A percentile compares a stretch with the other conserved stretches of the same genome.
These are phyloP conservation scores for Scomber japonicus DNA, from an alignment of 2,113 vertebrate genomes.

Conservation along the genomic window DNA sequence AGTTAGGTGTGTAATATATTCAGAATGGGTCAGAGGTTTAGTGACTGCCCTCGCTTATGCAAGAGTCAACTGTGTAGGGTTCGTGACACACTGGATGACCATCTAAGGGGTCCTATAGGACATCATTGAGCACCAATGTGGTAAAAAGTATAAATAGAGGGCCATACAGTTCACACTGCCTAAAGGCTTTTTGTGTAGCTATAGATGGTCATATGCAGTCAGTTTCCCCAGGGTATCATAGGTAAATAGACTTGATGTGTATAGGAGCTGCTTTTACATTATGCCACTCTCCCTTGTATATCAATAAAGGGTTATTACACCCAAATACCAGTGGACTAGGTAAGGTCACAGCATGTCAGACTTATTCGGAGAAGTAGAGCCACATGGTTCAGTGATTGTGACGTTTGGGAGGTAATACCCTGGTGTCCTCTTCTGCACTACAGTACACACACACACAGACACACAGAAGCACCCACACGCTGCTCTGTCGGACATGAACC, in stretches of 20 bases:
- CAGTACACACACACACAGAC: conserved; percentile 39
- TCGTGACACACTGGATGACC: conserved; percentile 60
- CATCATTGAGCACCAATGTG: conserved; percentile 26
- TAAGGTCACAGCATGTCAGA: conserved; percentile 63
- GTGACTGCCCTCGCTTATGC: conserved; percentile 70
- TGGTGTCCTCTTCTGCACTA: conserved; percentile 34
- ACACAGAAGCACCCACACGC: conserved; percentile 29
- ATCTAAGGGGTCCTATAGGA: conserved; percentile 65
- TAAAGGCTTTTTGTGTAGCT: conserved; percentile 52
- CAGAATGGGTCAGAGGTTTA: conserved; percentile 67
- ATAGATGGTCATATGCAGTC: conserved; percentile 44
- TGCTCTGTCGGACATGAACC: conserved; percentile 68
- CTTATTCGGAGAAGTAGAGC: conserved; percentile 24
- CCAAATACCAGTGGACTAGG: conserved; percentile 53
- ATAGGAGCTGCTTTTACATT: conserved; percentile 48
- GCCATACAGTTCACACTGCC: conserved; percentile 52
- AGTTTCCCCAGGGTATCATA: conserved; percentile 50
- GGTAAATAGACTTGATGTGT: conserved; percentile 61
- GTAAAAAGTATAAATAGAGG: conserved; percentile 63
- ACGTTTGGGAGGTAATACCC: conserved; percentile 72
- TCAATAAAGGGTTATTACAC: conserved; percentile 68
- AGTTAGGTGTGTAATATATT: conserved; percentile 75
- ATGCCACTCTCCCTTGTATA: conserved; percentile 44
- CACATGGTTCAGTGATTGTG: conserved; percentile 64
- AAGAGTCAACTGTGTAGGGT: conserved; percentile 64